phyloP scores from a whole-genome alignment of 2,888 invertebrate species.

The Brachypterus glaber region DNA sequence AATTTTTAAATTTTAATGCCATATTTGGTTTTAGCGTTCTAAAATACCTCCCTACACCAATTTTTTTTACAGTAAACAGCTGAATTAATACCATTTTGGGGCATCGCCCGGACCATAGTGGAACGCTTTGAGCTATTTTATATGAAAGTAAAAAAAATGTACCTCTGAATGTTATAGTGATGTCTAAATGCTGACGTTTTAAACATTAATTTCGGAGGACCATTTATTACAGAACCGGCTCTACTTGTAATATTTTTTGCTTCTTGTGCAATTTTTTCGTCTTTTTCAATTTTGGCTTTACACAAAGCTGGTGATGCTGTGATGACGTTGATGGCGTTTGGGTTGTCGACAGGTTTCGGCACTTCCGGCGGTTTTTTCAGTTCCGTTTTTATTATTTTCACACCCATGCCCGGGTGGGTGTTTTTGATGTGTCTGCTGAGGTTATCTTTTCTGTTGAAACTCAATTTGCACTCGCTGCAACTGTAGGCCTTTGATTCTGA shows the following conservation, averaged over 20 bases:
- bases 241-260: constrained; percentile 2
- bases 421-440: constrained; percentile 66
- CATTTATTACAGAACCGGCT: constrained; percentile 40
- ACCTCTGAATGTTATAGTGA: constrained; percentile 39
- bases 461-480: constrained; percentile 60
- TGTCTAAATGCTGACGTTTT: constrained; percentile 40
- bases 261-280: not conserved
- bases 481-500: constrained; percentile 60
- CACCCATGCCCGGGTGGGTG: constrained; percentile 52
- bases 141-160: too few relatives aligned
- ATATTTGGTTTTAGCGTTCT: too few relatives aligned
- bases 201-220: constrained; percentile 42
- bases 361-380: constrained; percentile 1
- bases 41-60: too few relatives aligned
- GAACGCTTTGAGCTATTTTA: too few relatives aligned
- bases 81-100: too few relatives aligned
- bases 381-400: constrained; percentile 26
- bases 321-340: constrained; percentile 41
- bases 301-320: constrained; percentile 30
- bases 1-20: too few relatives aligned
- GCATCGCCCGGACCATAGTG: too few relatives aligned
- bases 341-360: constrained; percentile 32
- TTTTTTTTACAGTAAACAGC: too few relatives aligned
- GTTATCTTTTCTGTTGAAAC: constrained; percentile 69
- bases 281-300: constrained; percentile 11